Base-by-base conservation (phyloP, 2,888 invertebrate species). In the Pandemis corylana region DNA sequence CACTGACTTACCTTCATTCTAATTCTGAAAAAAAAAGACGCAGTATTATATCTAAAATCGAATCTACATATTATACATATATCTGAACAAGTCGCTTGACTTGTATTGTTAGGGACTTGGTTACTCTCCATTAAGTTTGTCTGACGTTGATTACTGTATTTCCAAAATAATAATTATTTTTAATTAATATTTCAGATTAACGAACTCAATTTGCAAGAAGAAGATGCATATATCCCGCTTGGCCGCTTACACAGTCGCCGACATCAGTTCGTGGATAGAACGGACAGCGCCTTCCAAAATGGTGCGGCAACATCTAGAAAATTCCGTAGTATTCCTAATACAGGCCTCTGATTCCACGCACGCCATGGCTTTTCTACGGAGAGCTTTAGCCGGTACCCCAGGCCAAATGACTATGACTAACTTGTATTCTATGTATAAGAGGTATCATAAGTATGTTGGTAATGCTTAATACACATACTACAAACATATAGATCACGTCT, bases 391-490 rank as follows among this genome's bases (percentile, higher is more conserved):
- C 0, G 91, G 91, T 0, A 77, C 85, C 0, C 80, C 90, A 0
- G 93, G 94, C 0, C 92, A 94, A 66, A 89, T 87, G 80, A 92
- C 94, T 0, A 84, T 94, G 84, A 88, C 88, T 0, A 91, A 93
- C 64, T 81, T 94, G 80, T 92, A 93, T 73, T 86, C 88, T 13
- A 88, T 89, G 86, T 94, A 94, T 79, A 94, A 93, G 70, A 87
- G 92, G 68, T 94, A 94, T 73, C 92, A 94, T 86, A 95, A 95
- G 77, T 94, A 94, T 84, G 90, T 90, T 67, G 94, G 94, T 0
- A 93, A 92, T 77, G 82, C 93, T 44, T 93, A 84, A 76, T 3
- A 59, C 12, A 5, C 12, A 46, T 36, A 36, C 28, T 36, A 36
- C 28, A 36, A 36, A 36, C 28, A 36, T 36, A 36, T 36, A 36